A percentile compares a stretch with the other conserved stretches of the same genome.
phyloP scores from a whole-genome alignment of 2,888 invertebrate genomes.

The Coecobrya sp. region DNA sequence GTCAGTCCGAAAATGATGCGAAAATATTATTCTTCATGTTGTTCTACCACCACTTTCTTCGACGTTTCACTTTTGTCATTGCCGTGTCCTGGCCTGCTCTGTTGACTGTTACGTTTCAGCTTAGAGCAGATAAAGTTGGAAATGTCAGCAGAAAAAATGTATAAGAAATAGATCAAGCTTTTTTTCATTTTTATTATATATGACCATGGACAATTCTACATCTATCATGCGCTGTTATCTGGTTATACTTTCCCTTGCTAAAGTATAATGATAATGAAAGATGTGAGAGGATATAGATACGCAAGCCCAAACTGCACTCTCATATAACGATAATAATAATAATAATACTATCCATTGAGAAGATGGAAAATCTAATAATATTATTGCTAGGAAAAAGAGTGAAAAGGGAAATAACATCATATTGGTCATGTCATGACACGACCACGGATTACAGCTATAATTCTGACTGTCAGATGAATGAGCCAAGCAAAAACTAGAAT shows the following conservation, averaged over 20 bases:
- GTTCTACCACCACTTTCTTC: neutral
- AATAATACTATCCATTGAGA: constrained; percentile 35
- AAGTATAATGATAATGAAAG: neutral
- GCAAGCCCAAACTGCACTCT: neutral
- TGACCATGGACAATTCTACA: neutral
- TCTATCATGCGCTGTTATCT: neutral
- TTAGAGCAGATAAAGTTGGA: constrained; percentile 46
- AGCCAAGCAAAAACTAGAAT: constrained; percentile 51
- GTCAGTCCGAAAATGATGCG: constrained; percentile 28
- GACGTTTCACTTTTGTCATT: constrained; percentile 2
- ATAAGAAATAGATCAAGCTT: constrained; percentile 39
- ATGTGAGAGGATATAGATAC: neutral
- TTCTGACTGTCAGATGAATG: constrained; percentile 30
- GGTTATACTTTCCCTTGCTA: neutral
- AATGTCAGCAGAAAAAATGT: constrained; percentile 57
- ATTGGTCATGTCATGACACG: constrained; percentile 78
- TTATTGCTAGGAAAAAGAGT: constrained; percentile 47
- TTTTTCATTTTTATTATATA: constrained; percentile 9
- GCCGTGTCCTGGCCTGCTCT: constrained; percentile 11
- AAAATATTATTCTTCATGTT: constrained; percentile 43
- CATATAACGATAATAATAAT: constrained; percentile 14
- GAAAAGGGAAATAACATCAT: constrained; percentile 73
- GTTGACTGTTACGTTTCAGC: constrained; percentile 16
- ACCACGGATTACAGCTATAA: constrained; percentile 74
- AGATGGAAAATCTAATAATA: constrained; percentile 65